These are phyloP conservation scores for Eumeta japonica DNA, from an alignment of 1,140 invertebrate species.

Conservation along the genomic window DNA sequence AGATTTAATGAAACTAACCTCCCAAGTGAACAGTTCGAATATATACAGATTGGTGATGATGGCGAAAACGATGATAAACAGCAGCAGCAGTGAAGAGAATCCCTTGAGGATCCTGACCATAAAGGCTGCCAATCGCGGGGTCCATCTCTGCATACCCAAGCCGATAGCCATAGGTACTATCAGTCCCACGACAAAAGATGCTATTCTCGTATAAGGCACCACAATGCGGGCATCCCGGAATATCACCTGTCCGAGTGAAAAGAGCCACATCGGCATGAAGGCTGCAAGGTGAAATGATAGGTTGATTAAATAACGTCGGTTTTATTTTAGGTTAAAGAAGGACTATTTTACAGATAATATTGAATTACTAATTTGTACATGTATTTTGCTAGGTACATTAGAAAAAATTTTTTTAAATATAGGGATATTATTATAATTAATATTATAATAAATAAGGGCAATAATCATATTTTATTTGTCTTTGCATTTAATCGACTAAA, in stretches of 20 bases:
- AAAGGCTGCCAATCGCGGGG: conserved; percentile 65
- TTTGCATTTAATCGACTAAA: too few species aligned
- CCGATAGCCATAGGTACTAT: conserved; percentile 83
- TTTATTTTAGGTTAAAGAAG: too few species aligned
- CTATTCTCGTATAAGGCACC: conserved; percentile 82
- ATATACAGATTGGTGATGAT: conserved; percentile 88
- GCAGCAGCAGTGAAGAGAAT: conserved; percentile 77
- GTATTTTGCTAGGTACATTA: too few species aligned
- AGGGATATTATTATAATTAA: too few species aligned
- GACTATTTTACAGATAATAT: too few species aligned
- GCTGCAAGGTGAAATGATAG: conserved; percentile 61
- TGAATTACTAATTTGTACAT: not conserved
- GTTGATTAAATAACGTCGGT: too few species aligned
- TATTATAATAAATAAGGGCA: too few species aligned
- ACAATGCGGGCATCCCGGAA: conserved; percentile 68
- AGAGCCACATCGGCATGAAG: conserved; percentile 96
- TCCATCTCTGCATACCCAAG: conserved; percentile 68
- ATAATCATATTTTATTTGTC: too few species aligned
- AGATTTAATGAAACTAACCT: conserved; percentile 64
- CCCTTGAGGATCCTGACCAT: conserved; percentile 82
- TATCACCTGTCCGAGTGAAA: conserved; percentile 84
- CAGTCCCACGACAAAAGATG: conserved; percentile 72
- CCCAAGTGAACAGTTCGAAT: conserved; percentile 85
- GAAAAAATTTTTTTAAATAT: too few species aligned
- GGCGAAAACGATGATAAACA: conserved; percentile 92